Percentiles rank a stretch among this genome's conserved stretches.
phyloP scores from a whole-genome alignment of 2,888 invertebrate genomes.

The Yponomeuta evonymella region DNA sequence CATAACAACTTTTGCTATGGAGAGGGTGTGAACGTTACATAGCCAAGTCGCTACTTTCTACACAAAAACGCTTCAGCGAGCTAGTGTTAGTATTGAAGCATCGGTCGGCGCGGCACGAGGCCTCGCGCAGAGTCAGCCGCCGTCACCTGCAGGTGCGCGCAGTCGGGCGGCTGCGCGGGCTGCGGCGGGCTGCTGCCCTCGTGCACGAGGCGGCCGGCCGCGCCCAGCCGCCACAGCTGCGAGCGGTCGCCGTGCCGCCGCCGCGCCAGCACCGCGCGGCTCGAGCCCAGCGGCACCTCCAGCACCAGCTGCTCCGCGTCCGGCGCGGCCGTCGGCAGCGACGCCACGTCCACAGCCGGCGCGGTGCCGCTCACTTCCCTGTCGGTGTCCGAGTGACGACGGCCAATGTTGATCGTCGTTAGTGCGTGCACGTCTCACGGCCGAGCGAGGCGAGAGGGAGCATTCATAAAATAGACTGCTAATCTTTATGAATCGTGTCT shows the following conservation, averaged over 20 bases:
- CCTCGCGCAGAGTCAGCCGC: no score
- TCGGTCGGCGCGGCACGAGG: no score
- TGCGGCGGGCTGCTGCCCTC: constrained; percentile 89
- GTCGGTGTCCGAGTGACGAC: background rate
- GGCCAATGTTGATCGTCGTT: no score
- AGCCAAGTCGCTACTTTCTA: no score
- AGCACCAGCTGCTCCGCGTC: constrained; percentile 86
- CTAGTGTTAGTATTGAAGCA: no score
- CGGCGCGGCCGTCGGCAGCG: constrained; percentile 37
- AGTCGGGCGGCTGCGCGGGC: constrained; percentile 47
- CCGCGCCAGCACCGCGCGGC: constrained; percentile 81
- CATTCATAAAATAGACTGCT: no score
- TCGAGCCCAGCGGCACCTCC: constrained; percentile 81
- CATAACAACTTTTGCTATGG: no score
- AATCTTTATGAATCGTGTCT: no score
- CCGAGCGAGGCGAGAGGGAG: no score
- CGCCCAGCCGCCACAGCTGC: constrained; percentile 96
- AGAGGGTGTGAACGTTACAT: no score
- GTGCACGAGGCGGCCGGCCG: constrained; percentile 92
- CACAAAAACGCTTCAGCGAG: no score
- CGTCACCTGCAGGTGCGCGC: constrained; percentile 63
- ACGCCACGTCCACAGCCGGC: constrained; percentile 23
- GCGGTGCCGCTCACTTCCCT: constrained; percentile 37
- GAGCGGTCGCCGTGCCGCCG: constrained; percentile 79
- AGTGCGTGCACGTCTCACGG: no score